Evolutionary conservation across 2,888 invertebrate species (phyloP), one percentile per base, ranked within the genome.

Genomic region (Epirrita christyi): DNA sequence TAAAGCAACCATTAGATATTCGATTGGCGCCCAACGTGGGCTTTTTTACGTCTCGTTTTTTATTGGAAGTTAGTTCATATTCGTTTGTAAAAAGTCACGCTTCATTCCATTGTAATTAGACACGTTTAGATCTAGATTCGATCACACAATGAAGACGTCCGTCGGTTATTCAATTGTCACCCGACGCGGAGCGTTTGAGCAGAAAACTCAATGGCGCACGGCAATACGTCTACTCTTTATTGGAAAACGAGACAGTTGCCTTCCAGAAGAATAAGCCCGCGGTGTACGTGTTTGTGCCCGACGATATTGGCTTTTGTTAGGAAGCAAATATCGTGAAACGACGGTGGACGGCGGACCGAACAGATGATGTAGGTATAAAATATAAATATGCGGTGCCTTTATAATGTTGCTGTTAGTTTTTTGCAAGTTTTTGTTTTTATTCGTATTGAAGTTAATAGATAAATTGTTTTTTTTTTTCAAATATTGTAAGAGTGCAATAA

Each of bases 161-260:
- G 61, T 65, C 70, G 70, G 71, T 75, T 72, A 75, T 75, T 77
- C 75, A 70, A 79, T 81, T 79, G 78, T 74, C 69, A 67, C 64
- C 62, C 61, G 72, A 59, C 72, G 72, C 70, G 71, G 71, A 69
- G 83, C 83, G 80, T 81, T 81, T 81, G 76, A 81, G 83, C 84
- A 83, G 87, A 88, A 89, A 89, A 87, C 83, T 85, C 85, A 86
- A 88, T 86, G 83, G 78, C 79, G 79, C 79, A 74, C 75, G 75
- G 81, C 86, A 88, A 89, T 90, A 87, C 84, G 83, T 88, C 85
- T 83, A 75, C 69, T 79, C 82, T 83, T 86, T 88, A 88, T 88
- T 88, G 88, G 89, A 84, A 87, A 88, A 86, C 84, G 86, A 87
- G 85, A 85, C 85, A 86, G 84, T 83, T 82, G 81, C 78, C 74